Base-by-base conservation (phyloP, 2,888 invertebrate genomes). In the Blomia tropicalis region DNA sequence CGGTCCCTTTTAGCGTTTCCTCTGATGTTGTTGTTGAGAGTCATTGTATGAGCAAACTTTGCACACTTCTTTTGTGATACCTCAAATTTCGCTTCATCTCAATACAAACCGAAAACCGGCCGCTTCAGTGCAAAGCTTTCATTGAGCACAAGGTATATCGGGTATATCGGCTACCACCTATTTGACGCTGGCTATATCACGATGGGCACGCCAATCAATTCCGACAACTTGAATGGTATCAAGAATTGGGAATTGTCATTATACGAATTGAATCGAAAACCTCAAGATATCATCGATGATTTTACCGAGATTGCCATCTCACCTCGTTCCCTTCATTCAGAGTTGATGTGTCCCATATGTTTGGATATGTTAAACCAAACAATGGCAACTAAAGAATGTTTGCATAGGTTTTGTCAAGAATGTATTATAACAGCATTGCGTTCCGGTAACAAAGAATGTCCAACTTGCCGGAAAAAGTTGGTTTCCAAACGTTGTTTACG, bases 321-420 rank as follows among this genome's bases (percentile, higher is more conserved):
- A 32, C 76, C 77, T 11, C 69, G 78, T 65, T 77, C 75, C 66
- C 69, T 79, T 27, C 75, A 78, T 64, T 76, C 75, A 65, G 70
- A 96, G 76, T 78, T 98, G 62, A 95, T 93, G 90, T 98, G 96
- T 73, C 96, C 96, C 58, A 98, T 98, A 73, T 98, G 96, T 75
- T 78, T 98, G 73, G 98, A 98, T 75, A 91, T 95, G 90, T 69
- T 79, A 43, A 78, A 95, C 74, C 91, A 90, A 74, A 98, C 98
- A 0, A 96, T 96, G 96, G 96, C 96, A n/a, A 98, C 98, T 4
- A 98, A 98, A 74, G 96, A 98, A 77, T 98, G 98, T 77, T 80
- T 98, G 64, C 98, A 98, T 75, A 82, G 98, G 64, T 98, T 98
- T 75, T 98, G 96, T 76, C 88, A 91, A 25, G 96, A 96, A 73